Base-by-base conservation (phyloP, 2,113 vertebrate species). In the Thoracochromis brauschi region DNA sequence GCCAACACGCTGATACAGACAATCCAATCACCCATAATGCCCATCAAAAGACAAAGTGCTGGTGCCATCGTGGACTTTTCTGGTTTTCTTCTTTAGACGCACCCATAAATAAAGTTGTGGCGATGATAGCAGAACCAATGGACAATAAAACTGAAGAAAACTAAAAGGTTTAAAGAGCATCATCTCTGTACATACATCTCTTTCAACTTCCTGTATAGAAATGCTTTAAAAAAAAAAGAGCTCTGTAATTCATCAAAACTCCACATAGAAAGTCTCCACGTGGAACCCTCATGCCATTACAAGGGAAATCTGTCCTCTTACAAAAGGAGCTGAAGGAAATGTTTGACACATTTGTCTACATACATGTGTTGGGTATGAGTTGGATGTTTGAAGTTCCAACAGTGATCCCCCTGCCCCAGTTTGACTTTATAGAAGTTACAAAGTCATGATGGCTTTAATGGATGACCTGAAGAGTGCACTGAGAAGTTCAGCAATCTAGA, bases 1-100 rank as follows among this genome's bases (percentile, higher is more conserved):
- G 9, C 91, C 51, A 86, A 94, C 92, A 91, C 78, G 81, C 83
- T 92, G 83, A 91, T 91, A 93, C 94, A 93, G 94, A 94, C 91
- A 92, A 91, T 93, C 93, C 88, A 95, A 94, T 94, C 93, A 92
- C 63, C 80, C 80, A 54, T 88, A 79, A 90, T 91, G 93, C 91
- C 94, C 60, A 21, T 95, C 94, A 95, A 81, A 89, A 49, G 51
- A 83, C 82, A 83, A 53, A 85, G 81, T 81, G 85, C 85, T 80
- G 86, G 89, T 85, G 87, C 57, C n/a, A 38, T 68, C 6, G 83
- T 88, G 47, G 82, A 79, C 71, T 83, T 55, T n/a, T 58, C 31
- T 54, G 40, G 51, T 88, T 86, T 7, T 84, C 29, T 85, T 45
- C 53, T 83, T 57, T 9, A 13, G 19, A 86, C 7, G 71, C 85